Conservation (phyloP, 2,888 invertebrate genomes). For the Meandrusa payeni region DNA sequence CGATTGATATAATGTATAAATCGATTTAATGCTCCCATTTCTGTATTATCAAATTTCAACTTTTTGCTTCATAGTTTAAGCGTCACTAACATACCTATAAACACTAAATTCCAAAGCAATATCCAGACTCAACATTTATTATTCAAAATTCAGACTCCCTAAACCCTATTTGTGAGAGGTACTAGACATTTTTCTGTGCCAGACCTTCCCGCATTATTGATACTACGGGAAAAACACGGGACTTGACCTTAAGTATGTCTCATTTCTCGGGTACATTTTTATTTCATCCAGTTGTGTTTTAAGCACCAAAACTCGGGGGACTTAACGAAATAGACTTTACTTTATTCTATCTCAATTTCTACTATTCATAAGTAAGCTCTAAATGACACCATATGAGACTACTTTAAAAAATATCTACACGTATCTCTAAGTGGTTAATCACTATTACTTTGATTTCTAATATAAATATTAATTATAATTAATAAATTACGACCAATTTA, state of each 20-base stretch:
- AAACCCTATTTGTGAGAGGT: neutral
- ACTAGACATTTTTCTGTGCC: slow-evolving; percentile 9
- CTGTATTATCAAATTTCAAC: too few species aligned
- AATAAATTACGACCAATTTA: too few species aligned
- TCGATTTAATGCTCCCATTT: too few species aligned
- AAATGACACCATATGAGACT: too few species aligned
- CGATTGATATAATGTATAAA: too few species aligned
- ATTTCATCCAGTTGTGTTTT: slow-evolving; percentile 7
- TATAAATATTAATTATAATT: too few species aligned
- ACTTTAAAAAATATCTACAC: too few species aligned
- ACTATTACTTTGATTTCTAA: too few species aligned
- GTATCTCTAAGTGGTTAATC: too few species aligned
- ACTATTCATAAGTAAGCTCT: too few species aligned
- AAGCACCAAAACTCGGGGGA: slow-evolving; percentile 5
- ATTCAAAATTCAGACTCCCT: slow-evolving; percentile 5
- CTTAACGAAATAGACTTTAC: neutral
- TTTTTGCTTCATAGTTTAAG: too few species aligned
- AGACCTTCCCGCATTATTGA: slow-evolving; percentile 10
- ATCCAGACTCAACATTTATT: slow-evolving; percentile 8
- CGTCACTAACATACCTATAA: too few species aligned
- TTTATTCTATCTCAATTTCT: neutral
- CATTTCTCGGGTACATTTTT: slow-evolving; percentile 14
- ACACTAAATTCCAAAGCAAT: slow-evolving; percentile 11
- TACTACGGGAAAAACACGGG: slow-evolving; percentile 5
- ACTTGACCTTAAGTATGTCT: slow-evolving; percentile 6